Evolutionary conservation across 2,797 vertebrate species (phyloP), one percentile per base, ranked within the genome.

Genomic region (Thalassophryne amazonica): DNA sequence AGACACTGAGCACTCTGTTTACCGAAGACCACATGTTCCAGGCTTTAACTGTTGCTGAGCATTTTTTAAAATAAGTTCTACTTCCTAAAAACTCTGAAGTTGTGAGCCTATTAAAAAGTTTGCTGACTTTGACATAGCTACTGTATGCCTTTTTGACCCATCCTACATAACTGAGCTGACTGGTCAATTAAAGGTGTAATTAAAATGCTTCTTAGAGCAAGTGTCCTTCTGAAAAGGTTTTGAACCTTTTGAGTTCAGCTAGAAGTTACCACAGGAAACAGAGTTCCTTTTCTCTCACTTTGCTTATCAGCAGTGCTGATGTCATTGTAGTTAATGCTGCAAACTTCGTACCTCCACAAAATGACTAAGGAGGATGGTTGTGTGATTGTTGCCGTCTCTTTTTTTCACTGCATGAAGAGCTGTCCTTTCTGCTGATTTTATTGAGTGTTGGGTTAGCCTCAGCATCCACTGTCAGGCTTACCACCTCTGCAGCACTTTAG

Each of bases 171-270:
- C 11, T 69, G 57, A 47, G 68, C 60, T 18, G 28, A 6, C 29
- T 13, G 10, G 20, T 67, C 81, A 78, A 83, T 76, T 83, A 77
- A 76, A 69, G 51, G 39, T 56, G 40, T 61, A 62, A 76, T 83
- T 76, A 76, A 81, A 64, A 25, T 45, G 43, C 50, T 60, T 46
- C 30, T 43, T 55, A 27, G 15, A 13, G 20, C 51, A 57, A 33
- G 32, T 14, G 24, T 15, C 17, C 30, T 68, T 63, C 75, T 73
- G 49, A 48, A 60, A 53, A 74, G 31, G 55, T 60, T 57, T 60
- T 70, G 51, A 71, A 70, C 70, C n/a, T n/a, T n/a, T 64, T 45
- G 20, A 42, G 47, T 32, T 42, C 46, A 38, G 19, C 20, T 56
- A 11, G 17, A 33, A 13, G 23, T 38, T 46, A 56, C 20, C 7